These are phyloP conservation scores for Podarcis siculus DNA, from an alignment of 2,797 vertebrate species.

Conservation along the genomic window DNA sequence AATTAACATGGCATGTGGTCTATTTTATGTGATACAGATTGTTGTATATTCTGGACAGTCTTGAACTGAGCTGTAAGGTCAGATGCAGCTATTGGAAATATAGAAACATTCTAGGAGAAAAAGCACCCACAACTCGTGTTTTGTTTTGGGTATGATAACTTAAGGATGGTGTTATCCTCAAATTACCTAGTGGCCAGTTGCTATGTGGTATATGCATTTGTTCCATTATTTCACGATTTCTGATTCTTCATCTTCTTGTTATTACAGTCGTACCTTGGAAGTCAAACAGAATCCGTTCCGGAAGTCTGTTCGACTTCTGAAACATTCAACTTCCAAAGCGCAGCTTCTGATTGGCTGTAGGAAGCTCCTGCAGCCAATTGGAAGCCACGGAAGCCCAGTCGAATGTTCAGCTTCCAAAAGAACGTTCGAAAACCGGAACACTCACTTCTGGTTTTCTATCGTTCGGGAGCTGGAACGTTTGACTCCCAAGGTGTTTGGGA, in stretches of 20 bases:
- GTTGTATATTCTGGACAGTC: neutral
- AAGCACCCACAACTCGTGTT: neutral
- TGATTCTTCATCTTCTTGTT: neutral
- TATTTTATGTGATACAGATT: rapidly evolving
- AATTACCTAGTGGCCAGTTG: neutral
- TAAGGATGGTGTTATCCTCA: neutral
- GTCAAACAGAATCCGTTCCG: no score
- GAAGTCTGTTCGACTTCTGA: no score
- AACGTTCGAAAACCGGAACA: no score
- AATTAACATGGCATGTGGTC: neutral
- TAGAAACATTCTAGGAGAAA: neutral
- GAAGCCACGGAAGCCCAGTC: no score
- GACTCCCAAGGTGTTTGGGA: no score
- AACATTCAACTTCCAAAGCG: no score
- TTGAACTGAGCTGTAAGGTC: neutral
- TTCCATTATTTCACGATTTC: neutral
- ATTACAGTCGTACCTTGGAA: neutral
- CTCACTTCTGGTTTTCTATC: no score
- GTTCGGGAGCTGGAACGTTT: no score
- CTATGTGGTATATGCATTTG: no score
- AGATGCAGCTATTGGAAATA: neutral
- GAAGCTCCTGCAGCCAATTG: no score
- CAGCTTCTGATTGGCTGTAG: no score
- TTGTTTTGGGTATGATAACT: neutral
- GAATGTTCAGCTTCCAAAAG: no score